Evolutionary conservation across 2,113 vertebrate species (phyloP).

Genomic region (Aix galericulata): DNA sequence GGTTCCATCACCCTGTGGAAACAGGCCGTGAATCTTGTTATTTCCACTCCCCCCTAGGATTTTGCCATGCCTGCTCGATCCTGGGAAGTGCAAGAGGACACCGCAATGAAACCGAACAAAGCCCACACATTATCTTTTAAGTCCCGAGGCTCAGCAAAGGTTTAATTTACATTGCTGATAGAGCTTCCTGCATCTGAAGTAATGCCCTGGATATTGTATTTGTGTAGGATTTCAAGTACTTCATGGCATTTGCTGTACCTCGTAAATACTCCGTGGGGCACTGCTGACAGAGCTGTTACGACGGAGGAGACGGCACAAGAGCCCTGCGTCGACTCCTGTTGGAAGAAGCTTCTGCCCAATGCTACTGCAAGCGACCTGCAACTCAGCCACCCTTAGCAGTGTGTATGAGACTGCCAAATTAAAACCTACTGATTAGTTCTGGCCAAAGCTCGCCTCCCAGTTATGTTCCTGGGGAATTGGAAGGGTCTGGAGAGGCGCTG

Average conservation of each 20-base stretch:
- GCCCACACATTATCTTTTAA: slow-evolving; percentile 19
- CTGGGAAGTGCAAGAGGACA: neutral
- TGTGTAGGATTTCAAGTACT: slow-evolving; percentile 44
- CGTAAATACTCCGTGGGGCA: slow-evolving; percentile 29
- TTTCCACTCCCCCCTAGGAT: slow-evolving; percentile 31
- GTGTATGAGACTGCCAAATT: neutral
- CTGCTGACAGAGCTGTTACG: slow-evolving; percentile 33
- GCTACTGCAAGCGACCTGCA: neutral
- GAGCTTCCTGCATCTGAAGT: slow-evolving; percentile 31
- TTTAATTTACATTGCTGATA: slow-evolving; percentile 60
- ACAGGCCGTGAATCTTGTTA: slow-evolving; percentile 21
- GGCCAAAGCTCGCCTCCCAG: neutral
- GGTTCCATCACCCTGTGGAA: slow-evolving; percentile 17
- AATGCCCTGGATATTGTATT: slow-evolving; percentile 12
- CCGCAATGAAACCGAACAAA: slow-evolving; percentile 35
- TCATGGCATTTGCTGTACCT: slow-evolving; percentile 18
- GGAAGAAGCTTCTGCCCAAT: slow-evolving; percentile 19
- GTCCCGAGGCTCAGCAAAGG: slow-evolving; percentile 16
- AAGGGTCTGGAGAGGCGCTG: fast-evolving
- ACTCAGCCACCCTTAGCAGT: neutral
- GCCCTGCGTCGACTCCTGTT: slow-evolving; percentile 9
- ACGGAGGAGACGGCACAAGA: slow-evolving; percentile 1
- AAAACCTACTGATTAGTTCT: neutral
- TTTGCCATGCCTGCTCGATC: neutral
- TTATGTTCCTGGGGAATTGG: neutral